A percentile compares a stretch with the other conserved stretches of the same genome.
Conservation (phyloP, 2,113 vertebrate genomes). For the Protobothrops mucrosquamatus region DNA sequence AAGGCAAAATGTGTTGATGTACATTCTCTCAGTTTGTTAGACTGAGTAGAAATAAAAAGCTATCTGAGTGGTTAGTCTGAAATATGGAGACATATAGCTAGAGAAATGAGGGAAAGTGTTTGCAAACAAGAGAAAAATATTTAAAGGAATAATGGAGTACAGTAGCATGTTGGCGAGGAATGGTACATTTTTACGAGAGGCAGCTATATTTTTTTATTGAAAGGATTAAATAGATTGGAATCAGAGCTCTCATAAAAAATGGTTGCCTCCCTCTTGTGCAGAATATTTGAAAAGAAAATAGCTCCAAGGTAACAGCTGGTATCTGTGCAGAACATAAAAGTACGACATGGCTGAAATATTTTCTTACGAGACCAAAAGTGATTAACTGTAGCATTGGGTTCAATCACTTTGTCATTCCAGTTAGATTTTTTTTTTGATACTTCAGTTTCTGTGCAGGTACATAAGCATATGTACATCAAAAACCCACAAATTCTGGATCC, state of each 20-base stretch:
- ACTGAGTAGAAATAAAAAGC: fast-evolving
- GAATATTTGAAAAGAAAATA: slow-evolving; percentile 29
- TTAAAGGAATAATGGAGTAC: slow-evolving; percentile 8
- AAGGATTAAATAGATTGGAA: slow-evolving; percentile 39
- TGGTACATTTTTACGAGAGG: slow-evolving; percentile 14
- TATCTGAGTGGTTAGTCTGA: slow-evolving; percentile 5
- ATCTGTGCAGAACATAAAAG: slow-evolving; percentile 32
- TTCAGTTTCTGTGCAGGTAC: slow-evolving; percentile 21
- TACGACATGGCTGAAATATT: slow-evolving; percentile 21
- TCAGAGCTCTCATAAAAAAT: slow-evolving; percentile 37
- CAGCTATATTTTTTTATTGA: slow-evolving; percentile 45
- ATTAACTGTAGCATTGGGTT: slow-evolving; percentile 1
- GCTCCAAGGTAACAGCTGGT: slow-evolving; percentile 15
- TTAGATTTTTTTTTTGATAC: slow-evolving; percentile 29
- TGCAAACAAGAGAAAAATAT: slow-evolving; percentile 15
- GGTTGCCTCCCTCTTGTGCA: slow-evolving; percentile 16
- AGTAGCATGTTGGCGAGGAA: slow-evolving; percentile 1
- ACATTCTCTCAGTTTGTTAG: neutral
- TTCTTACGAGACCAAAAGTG: neutral
- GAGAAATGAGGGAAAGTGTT: neutral
- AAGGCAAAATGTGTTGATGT: neutral
- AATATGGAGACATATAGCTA: neutral
- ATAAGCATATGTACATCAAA: slow-evolving; percentile 4
- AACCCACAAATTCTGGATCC: slow-evolving; percentile 7
- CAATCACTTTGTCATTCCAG: neutral